Conservation (phyloP, 2,113 vertebrate species). For the Todiramphus chloris region DNA sequence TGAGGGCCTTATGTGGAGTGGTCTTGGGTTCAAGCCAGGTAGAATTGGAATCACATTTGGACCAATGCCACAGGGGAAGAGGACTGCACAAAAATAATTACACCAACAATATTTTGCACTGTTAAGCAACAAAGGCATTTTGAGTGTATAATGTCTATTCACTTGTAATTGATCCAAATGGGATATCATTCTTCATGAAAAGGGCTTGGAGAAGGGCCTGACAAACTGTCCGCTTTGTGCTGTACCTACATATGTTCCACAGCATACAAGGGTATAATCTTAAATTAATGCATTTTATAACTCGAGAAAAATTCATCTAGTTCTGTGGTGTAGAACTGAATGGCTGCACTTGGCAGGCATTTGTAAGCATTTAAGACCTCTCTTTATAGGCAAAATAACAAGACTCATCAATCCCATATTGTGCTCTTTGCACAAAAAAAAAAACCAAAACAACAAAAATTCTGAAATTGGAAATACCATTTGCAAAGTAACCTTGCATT, state of each 20-base stretch:
- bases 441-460: not conserved
- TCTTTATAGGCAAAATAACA: constrained; percentile 58
- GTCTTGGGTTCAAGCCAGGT: constrained; percentile 31
- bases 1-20: not conserved
- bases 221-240: constrained; percentile 63
- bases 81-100: constrained; percentile 43
- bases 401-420: constrained; percentile 55
- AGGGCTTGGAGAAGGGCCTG: constrained; percentile 55
- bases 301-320: constrained; percentile 42
- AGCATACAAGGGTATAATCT: constrained; percentile 58
- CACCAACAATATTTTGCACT: constrained; percentile 40
- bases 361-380: constrained; percentile 30
- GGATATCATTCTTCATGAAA: constrained; percentile 53
- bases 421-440: not conserved
- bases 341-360: constrained; percentile 56
- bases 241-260: constrained; percentile 68
- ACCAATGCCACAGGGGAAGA: not conserved
- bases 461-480: not conserved
- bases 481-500: not conserved
- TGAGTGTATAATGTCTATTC: constrained; percentile 41
- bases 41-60: constrained; percentile 8
- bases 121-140: constrained; percentile 58
- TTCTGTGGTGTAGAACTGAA: constrained; percentile 58
- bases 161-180: constrained; percentile 66
- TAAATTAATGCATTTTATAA: constrained; percentile 70